Evolutionary conservation across 2,113 vertebrate genomes (phyloP), one percentile per base, ranked within the genome.

Genomic region (Centropristis striata): DNA sequence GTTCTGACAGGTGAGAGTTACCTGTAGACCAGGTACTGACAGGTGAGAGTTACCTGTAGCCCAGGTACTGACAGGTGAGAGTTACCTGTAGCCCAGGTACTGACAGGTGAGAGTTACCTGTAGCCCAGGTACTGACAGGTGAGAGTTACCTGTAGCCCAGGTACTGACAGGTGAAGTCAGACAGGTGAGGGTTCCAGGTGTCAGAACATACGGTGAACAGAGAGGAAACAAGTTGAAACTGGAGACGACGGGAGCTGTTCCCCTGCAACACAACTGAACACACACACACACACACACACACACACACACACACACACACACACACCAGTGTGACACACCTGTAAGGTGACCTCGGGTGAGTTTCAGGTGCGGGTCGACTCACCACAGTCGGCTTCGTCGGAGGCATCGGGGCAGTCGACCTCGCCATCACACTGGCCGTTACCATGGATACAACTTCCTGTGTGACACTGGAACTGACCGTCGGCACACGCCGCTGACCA

Each of bases 321-420:
- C n/a, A n/a, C n/a, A n/a, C n/a, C 10, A 16, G 14, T 39, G 37
- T 32, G 10, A 41, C 12, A 53, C 16, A 21, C 32, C 37, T 39
- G 51, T 54, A 6, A 15, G 21, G 5, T 25, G 4, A 27, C 4
- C 13, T 18, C 20, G 10, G 20, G 49, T 50, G 23, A 27, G 4
- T 32, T 27, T 10, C 8, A 36, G 55, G 18, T 36, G 28, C 5
- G 28, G 28, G 57, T n/a, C 2, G 2, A 67, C 80, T 89, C 94
- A 99, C 98, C 93, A 70, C 98, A 99, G 0, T 95, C 60, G 0
- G 88, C 82, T 93, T 99, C 98, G 41, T 99, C 98, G 0, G 97
- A 97, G 55, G 90, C 94, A 3, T 99, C 97, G 5, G 88, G 53
- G 85, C 98, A 99, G 23, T 98, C 90, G 1, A 60, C 57, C 0